A percentile compares a stretch with the other conserved stretches of the same genome.
Conservation (phyloP, 1,140 invertebrate species). For the Conus betulinus region DNA sequence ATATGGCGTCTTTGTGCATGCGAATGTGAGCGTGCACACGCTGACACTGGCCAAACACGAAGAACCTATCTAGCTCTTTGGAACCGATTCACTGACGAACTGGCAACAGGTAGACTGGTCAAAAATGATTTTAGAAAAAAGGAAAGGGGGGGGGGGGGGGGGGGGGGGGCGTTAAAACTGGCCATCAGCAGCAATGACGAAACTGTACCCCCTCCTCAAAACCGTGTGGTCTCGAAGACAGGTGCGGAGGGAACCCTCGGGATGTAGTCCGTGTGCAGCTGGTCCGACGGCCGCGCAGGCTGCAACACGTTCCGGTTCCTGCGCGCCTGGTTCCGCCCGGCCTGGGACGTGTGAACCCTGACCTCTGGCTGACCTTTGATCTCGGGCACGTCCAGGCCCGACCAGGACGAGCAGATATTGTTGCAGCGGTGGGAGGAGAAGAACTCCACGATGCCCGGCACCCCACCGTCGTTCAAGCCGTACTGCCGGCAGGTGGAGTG, state of each 20-base stretch:
- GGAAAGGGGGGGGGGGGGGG: too few relatives aligned
- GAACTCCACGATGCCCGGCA: slow-evolving; percentile 40
- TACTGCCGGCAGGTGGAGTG: slow-evolving; percentile 40
- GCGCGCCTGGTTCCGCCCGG: slow-evolving; percentile 10
- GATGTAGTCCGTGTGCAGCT: neutral
- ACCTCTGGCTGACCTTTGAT: neutral
- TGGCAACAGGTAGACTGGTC: too few relatives aligned
- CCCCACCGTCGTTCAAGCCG: slow-evolving; percentile 37
- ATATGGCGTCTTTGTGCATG: too few relatives aligned
- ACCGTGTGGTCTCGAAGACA: neutral
- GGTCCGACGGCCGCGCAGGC: neutral
- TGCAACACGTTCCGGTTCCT: slow-evolving; percentile 14
- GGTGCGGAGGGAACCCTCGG: slow-evolving; percentile 30
- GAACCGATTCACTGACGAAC: too few relatives aligned
- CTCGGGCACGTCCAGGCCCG: slow-evolving; percentile 28
- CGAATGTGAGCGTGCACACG: too few relatives aligned
- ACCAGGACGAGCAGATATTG: slow-evolving; percentile 46
- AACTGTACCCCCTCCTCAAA: neutral
- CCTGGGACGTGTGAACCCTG: neutral
- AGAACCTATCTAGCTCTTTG: too few relatives aligned
- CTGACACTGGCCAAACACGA: too few relatives aligned
- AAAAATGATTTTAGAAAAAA: too few relatives aligned
- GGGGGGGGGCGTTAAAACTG: too few relatives aligned
- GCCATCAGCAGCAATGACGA: too few relatives aligned
- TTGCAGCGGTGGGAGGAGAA: slow-evolving; percentile 48